These are phyloP conservation scores for Drosophila kokeensis DNA, from an alignment of 2,888 invertebrate species.

Conservation along the genomic window DNA sequence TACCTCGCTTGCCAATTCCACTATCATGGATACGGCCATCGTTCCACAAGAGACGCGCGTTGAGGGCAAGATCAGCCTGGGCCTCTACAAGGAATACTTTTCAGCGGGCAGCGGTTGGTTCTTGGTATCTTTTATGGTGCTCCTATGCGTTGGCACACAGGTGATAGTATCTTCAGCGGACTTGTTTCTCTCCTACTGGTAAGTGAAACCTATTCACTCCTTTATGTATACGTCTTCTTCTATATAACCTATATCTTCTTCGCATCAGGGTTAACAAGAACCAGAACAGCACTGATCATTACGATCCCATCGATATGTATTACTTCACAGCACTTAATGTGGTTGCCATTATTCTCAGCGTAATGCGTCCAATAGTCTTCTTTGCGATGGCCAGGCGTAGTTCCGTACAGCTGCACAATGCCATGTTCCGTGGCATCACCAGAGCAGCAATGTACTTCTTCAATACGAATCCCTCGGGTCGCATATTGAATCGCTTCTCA, in stretches of 20 bases:
- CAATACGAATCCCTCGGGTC: conserved; percentile 92
- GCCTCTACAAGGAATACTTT: conserved; percentile 89
- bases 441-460: conserved; percentile 94
- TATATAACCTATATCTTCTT: not conserved
- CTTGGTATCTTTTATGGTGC: conserved; percentile 86
- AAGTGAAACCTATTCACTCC: conserved; percentile 14
- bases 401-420: conserved; percentile 91
- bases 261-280: conserved; percentile 71
- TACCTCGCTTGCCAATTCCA: conserved; percentile 85
- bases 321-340: conserved; percentile 86
- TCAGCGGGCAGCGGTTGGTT: conserved; percentile 89
- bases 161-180: conserved; percentile 90
- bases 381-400: conserved; percentile 89
- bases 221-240: too few relatives aligned
- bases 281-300: conserved; percentile 25
- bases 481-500: conserved; percentile 94
- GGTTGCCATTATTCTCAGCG: conserved; percentile 82
- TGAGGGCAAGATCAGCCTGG: conserved; percentile 87
- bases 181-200: conserved; percentile 92
- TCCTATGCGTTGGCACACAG: conserved; percentile 89
- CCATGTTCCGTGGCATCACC: conserved; percentile 92
- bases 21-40: conserved; percentile 81
- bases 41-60: conserved; percentile 87
- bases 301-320: conserved; percentile 82
- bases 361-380: conserved; percentile 85